These are phyloP conservation scores for Aphis craccivora DNA, from an alignment of 1,140 invertebrate genomes.

Conservation along the genomic window DNA sequence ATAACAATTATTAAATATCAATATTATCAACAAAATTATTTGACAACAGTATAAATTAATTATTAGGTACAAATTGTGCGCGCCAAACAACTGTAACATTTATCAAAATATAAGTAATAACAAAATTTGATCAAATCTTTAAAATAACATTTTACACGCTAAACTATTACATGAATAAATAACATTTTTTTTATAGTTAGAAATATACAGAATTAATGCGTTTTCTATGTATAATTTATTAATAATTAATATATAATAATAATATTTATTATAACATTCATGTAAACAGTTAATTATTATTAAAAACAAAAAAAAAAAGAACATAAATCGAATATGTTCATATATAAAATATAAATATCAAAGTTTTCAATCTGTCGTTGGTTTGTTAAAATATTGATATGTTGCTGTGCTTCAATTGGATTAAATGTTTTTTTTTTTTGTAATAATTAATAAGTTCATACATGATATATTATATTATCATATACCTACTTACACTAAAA, in stretches of 20 bases:
- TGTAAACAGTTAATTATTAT: neutral
- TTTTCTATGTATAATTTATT: neutral
- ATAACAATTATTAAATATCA: slow-evolving; percentile 54
- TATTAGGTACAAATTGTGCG: slow-evolving; percentile 34
- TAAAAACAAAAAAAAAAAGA: neutral
- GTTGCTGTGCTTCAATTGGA: neutral
- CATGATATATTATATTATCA: neutral
- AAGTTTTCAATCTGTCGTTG: neutral
- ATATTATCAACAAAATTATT: slow-evolving; percentile 44
- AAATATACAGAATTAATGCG: slow-evolving; percentile 25
- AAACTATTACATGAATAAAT: slow-evolving; percentile 33
- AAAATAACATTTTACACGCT: slow-evolving; percentile 2
- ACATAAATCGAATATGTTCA: neutral
- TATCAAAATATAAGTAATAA: neutral
- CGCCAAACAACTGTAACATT: slow-evolving; percentile 26
- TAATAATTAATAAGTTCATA: neutral
- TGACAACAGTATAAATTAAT: slow-evolving; percentile 50
- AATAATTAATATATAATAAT: neutral
- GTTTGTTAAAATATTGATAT: neutral
- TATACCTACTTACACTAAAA: neutral
- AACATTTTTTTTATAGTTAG: neutral
- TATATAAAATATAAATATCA: neutral
- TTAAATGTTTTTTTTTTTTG: neutral
- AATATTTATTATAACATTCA: neutral
- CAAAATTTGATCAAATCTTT: neutral